Evolutionary conservation across 1,140 invertebrate genomes (phyloP), one percentile per base, ranked within the genome.

Genomic region (Saccostrea echinata): DNA sequence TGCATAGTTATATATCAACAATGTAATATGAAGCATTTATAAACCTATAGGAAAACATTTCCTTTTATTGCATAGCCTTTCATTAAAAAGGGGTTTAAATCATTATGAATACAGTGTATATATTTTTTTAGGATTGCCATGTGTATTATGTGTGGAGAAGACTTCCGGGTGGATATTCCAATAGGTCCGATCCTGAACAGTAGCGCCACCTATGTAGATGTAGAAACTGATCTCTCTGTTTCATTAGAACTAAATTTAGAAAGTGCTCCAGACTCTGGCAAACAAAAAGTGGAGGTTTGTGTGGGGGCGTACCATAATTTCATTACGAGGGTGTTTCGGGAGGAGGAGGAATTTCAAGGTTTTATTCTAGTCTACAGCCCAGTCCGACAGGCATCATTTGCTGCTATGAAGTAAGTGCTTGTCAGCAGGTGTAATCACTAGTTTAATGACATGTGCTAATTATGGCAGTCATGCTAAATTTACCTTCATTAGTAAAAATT

Each of bases 111-210:
- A 43, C 43, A 6, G 43, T 43, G 9, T 43, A 43, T 43, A 43
- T 6, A 43, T 71, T 27, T 16, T 92, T 92, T 88, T 88, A 95
- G 95, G 91, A 98, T 99, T 94, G 97, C 99, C 92, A 97, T 99
- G 96, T 99, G 98, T 94, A 97, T 99, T 96, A 98, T 99, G 94
- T 99, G 98, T 95, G 98, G 98, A 71, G 98, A 99, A 95, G 97
- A 98, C 21, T 99, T 97, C 93, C 97, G 97, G 1, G 97, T 98
- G 64, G 98, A 98, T 94, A 97, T 98, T 90, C 97, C 99, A 80
- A 95, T 99, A 24, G 97, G 97, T 55, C 98, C 98, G 1, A 95
- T 99, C 86, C 95, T 99, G 61, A 97, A 97, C 92, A 97, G 88
- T 85, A 89, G 84, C 30, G 86, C 88, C 30, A 89, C 86, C 82